Conservation (phyloP, 2,888 invertebrate species). For the Rhagonycha lutea region DNA sequence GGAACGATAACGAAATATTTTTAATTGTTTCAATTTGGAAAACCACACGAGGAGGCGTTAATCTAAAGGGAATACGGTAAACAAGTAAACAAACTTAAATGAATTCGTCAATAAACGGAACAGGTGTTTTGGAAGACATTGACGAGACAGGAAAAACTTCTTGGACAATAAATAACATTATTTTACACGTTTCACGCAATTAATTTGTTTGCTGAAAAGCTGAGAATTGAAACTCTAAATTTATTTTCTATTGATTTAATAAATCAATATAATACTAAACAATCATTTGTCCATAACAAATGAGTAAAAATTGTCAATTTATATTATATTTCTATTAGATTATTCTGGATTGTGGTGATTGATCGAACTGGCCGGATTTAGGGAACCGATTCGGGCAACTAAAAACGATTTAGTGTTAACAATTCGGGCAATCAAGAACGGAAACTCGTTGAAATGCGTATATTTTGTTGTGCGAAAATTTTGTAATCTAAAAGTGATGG, state of each 20-base stretch:
- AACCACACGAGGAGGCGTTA: background rate
- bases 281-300: background rate
- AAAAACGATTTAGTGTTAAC: constrained; percentile 1
- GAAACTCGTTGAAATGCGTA: constrained; percentile 5
- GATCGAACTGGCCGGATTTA: constrained; percentile 3
- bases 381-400: background rate
- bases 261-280: background rate
- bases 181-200: background rate
- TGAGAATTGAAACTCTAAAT: background rate
- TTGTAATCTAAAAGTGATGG: constrained; percentile 25
- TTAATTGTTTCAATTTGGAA: background rate
- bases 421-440: constrained; percentile 3
- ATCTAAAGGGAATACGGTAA: background rate
- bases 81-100: background rate
- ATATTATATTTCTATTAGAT: background rate
- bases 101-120: background rate
- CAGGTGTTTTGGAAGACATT: background rate
- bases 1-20: background rate
- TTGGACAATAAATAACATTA: background rate
- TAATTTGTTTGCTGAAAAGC: background rate
- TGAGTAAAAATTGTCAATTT: constrained; percentile 12
- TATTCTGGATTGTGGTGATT: constrained; percentile 6
- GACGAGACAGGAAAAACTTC: background rate
- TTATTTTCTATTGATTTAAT: background rate
- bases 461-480: constrained; percentile 5